Evolutionary conservation across 2,888 invertebrate species (phyloP), one percentile per base, ranked within the genome.

Genomic region (Polydrusus pterygomalis): DNA sequence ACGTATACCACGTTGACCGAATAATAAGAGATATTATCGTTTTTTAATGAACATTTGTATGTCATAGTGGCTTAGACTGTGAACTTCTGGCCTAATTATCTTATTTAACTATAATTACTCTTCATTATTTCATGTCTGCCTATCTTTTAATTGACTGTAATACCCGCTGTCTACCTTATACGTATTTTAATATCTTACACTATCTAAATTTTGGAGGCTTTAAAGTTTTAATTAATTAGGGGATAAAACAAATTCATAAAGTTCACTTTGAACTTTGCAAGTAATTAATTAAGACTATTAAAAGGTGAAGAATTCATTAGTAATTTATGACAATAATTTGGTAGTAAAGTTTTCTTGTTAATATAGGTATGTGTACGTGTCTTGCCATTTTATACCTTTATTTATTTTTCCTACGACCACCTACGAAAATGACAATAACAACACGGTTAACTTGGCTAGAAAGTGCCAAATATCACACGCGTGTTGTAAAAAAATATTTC

Each of bases 101-200:
- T n/a, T n/a, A 43, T 3, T 43, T 43, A 11, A 13, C 43, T 13
- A n/a, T n/a, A n/a, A 43, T 43, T 43, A 43, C 5, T n/a, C 43
- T 11, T 43, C 13, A 43, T 43, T 43, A 43, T n/a, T 43, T 43
- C 43, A 43, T n/a, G 43, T 43, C n/a, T 13, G 43, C n/a, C 11
- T n/a, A 43, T 43, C 8, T 43, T 43, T 43, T 43, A 43, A n/a
- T 13, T 43, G 2, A 6, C 13, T 13, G 43, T 43, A 43, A 43
- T 43, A 6, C 43, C 2, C 2, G 43, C n/a, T 43, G 43, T 43
- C 43, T 13, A 43, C 7, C 43, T 43, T 34, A 25, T 13, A n/a
- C n/a, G n/a, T n/a, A 43, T 43, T 43, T 43, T 43, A 43, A 43
- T 43, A 43, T 43, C 43, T n/a, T 43, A n/a, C n/a, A n/a, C n/a